phyloP scores from a whole-genome alignment of 2,113 vertebrate species.

The Lutjanus erythropterus region DNA sequence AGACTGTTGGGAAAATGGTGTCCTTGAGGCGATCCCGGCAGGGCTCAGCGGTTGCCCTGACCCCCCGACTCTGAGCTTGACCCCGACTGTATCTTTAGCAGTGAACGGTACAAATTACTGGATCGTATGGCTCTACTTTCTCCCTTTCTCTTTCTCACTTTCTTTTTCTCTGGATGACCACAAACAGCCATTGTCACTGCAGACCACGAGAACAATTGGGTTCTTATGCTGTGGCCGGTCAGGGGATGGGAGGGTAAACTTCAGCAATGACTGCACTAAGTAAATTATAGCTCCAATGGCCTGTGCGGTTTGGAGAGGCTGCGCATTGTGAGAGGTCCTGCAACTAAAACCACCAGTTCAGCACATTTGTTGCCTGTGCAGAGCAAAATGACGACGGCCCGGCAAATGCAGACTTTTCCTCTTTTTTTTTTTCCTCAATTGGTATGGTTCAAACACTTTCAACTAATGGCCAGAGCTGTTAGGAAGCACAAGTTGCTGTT shows the following conservation, averaged over 20 bases:
- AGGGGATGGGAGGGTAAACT: slow-evolving; percentile 80
- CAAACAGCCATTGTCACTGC: slow-evolving; percentile 83
- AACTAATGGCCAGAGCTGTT: neutral
- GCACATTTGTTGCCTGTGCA: slow-evolving; percentile 56
- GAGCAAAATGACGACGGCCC: slow-evolving; percentile 4
- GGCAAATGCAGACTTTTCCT: neutral
- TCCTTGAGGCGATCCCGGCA: slow-evolving; percentile 46
- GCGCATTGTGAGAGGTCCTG: slow-evolving; percentile 65
- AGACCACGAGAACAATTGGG: slow-evolving; percentile 81
- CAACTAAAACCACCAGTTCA: slow-evolving; percentile 55
- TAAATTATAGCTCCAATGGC: slow-evolving; percentile 79
- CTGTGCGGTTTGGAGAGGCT: slow-evolving; percentile 64
- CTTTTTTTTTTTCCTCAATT: neutral
- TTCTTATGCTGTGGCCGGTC: slow-evolving; percentile 80
- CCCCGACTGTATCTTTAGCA: slow-evolving; percentile 68
- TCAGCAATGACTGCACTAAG: slow-evolving; percentile 78
- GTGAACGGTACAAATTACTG: slow-evolving; percentile 69
- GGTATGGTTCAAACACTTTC: neutral
- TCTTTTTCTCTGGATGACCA: slow-evolving; percentile 73
- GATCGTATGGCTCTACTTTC: slow-evolving; percentile 63
- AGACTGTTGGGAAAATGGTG: slow-evolving; percentile 58
- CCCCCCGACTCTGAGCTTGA: slow-evolving; percentile 55
- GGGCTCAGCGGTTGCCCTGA: slow-evolving; percentile 31
- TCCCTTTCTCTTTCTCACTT: slow-evolving; percentile 62
- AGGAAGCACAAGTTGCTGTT: slow-evolving; percentile 1